phyloP scores from a whole-genome alignment of 2,113 vertebrate species.

The Corythornis cristatus region DNA sequence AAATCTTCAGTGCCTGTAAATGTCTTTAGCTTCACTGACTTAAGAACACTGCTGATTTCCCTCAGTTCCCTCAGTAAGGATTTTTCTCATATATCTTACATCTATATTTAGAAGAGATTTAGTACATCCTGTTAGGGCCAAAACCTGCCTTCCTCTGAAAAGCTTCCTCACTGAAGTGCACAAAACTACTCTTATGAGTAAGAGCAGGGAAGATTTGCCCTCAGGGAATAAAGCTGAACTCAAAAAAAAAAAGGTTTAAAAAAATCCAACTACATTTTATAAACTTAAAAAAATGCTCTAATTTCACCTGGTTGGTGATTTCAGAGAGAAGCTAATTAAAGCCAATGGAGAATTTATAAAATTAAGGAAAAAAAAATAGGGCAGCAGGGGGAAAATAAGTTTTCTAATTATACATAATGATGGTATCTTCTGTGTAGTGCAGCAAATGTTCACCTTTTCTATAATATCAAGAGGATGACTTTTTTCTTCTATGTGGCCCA shows the following conservation, averaged over 20 bases:
- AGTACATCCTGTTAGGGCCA: background rate
- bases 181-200: constrained; percentile 18
- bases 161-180: constrained; percentile 5
- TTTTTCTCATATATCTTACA: background rate
- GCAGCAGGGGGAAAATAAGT: constrained; percentile 25
- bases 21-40: background rate
- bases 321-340: constrained; percentile 46
- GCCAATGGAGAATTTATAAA: constrained; percentile 14
- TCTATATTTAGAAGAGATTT: constrained; percentile 45
- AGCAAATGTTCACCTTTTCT: background rate
- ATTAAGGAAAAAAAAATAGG: background rate
- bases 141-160: constrained; percentile 11
- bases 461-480: background rate
- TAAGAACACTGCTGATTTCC: background rate
- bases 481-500: constrained; percentile 1
- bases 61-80: background rate
- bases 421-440: background rate
- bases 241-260: background rate
- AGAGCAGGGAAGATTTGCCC: constrained; percentile 15
- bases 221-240: constrained; percentile 38
- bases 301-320: constrained; percentile 52
- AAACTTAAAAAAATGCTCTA: constrained; percentile 30
- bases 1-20: background rate
- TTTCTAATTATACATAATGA: constrained; percentile 36
- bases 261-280: background rate